Conservation (phyloP, 2,888 invertebrate species). For the Limenitis camilla region DNA sequence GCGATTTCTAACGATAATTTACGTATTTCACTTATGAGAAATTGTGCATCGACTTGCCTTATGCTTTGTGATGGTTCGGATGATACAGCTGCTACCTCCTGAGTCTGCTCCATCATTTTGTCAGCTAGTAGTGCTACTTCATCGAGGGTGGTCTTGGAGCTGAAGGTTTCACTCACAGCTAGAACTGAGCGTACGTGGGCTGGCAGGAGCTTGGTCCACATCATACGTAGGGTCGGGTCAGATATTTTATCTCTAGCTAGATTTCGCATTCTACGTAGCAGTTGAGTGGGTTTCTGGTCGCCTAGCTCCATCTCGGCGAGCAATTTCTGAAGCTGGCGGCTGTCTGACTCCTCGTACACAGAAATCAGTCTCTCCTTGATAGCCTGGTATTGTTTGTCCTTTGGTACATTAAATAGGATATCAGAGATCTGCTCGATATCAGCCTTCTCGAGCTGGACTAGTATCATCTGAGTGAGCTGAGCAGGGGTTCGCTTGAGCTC, state of each 20-base stretch:
- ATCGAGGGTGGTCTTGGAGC: not conserved
- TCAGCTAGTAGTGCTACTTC: not conserved
- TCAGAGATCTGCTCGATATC: conserved; percentile 23
- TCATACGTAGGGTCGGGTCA: no score
- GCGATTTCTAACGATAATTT: no score
- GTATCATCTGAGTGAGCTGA: conserved; percentile 18
- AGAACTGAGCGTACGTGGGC: not conserved
- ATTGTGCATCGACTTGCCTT: no score
- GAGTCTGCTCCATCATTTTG: not conserved
- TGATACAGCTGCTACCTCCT: no score
- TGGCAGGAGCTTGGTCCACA: not conserved
- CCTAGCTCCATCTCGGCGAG: conserved; percentile 1
- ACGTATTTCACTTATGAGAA: no score
- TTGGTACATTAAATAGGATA: conserved; percentile 4
- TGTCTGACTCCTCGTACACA: no score
- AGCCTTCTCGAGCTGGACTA: conserved; percentile 18
- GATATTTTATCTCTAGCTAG: no score
- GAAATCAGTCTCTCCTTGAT: not conserved
- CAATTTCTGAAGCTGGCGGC: not conserved
- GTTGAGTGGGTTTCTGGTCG: not conserved
- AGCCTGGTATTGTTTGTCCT: conserved; percentile 1
- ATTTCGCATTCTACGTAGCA: no score
- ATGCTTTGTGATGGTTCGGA: no score
- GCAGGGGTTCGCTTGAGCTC: not conserved
- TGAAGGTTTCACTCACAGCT: not conserved